Percentiles rank a stretch among this genome's conserved stretches.
phyloP scores from a whole-genome alignment of 2,797 vertebrate genomes.

The Halcyon leucocephala region DNA sequence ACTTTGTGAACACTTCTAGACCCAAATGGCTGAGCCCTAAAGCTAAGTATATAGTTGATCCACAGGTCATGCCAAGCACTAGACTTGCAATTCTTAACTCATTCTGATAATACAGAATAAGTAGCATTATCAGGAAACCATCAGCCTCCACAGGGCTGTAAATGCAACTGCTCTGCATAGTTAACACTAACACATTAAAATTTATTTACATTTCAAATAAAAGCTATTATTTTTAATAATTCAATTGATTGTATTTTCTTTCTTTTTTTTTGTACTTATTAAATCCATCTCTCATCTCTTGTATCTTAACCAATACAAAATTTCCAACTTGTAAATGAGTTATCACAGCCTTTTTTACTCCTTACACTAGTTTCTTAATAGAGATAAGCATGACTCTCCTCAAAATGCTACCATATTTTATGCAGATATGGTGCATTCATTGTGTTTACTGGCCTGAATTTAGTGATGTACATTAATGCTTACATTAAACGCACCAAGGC shows the following conservation, averaged over 20 bases:
- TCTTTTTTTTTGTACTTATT: background rate
- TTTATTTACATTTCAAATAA: background rate
- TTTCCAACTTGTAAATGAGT: background rate
- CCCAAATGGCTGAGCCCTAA: background rate
- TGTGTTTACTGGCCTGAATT: background rate
- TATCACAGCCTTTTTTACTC: background rate
- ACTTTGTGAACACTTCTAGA: background rate
- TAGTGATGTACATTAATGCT: background rate
- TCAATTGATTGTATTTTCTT: background rate
- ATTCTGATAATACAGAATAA: constrained; percentile 43
- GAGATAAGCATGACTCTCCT: background rate
- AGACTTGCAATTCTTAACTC: constrained; percentile 32
- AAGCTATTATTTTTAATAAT: background rate
- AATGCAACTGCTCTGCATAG: constrained; percentile 2
- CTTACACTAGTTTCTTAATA: background rate
- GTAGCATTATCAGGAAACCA: background rate
- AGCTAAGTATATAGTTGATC: constrained; percentile 13
- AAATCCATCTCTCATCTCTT: background rate
- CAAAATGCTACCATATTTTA: background rate
- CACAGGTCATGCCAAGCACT: background rate
- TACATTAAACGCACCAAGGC: background rate
- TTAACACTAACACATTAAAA: constrained; percentile 1
- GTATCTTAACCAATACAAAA: background rate
- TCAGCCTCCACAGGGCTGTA: background rate
- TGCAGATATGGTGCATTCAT: background rate